Evolutionary conservation across 2,797 vertebrate species (phyloP).

Genomic region (Spheniscus humboldti): DNA sequence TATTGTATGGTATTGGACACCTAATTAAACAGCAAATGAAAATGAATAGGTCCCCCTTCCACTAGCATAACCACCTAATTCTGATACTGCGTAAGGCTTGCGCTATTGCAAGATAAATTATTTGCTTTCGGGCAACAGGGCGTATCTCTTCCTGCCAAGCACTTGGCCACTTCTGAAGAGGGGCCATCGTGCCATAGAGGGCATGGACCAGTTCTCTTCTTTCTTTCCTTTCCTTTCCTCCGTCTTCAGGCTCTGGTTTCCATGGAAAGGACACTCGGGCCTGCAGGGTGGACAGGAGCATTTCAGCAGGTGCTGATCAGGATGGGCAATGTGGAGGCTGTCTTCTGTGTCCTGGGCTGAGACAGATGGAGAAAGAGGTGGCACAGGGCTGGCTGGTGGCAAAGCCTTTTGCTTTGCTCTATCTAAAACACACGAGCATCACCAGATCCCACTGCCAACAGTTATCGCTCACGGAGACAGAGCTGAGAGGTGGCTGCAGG

Average conservation of each 20-base stretch:
- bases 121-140: background rate
- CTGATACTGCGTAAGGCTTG: background rate
- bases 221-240: background rate
- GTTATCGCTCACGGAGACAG: fast-evolving
- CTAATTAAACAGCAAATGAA: conserved; percentile 30
- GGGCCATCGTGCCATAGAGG: background rate
- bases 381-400: background rate
- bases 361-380: background rate
- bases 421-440: background rate
- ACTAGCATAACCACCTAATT: background rate
- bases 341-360: background rate
- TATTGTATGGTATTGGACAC: background rate
- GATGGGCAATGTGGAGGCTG: background rate
- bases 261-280: background rate
- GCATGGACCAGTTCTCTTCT: background rate
- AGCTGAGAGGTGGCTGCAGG: background rate
- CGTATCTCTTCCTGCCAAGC: background rate
- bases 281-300: background rate
- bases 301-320: background rate
- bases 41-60: background rate
- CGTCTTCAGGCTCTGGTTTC: background rate
- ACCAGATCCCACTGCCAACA: background rate
- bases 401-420: background rate
- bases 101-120: background rate
- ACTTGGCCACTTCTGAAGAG: background rate